Base-by-base conservation (phyloP, 2,888 invertebrate genomes). In the Leistus spinibarbis region DNA sequence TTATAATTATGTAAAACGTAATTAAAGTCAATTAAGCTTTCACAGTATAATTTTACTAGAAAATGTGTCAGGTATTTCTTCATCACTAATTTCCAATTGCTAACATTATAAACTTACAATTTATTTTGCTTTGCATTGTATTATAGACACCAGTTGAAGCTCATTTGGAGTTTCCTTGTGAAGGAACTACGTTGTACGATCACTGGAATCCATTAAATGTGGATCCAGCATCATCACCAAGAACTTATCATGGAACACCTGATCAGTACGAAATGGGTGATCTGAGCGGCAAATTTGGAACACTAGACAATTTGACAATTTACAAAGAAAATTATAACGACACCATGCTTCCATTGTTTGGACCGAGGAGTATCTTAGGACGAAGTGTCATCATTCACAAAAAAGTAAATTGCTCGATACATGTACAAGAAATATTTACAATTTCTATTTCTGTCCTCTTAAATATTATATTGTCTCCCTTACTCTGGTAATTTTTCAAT, bases 261-360 rank as follows among this genome's bases (percentile, higher is more conserved):
- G 97, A 97, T 85, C 93, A 95, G 82, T 96, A 95, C 82, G 92
- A 93, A 86, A 89, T 95, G 83, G 96, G 96, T 0, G 94, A 95
- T 82, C 86, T 96, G 23, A 95, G 95, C 80, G 92, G 92, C 0
- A 97, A 97, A 86, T 95, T 94, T 83, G 97, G 96, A 0, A 87
- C 90, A 3, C 86, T 97, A 17, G 91, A 92, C 20, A 90, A 90
- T 20, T 84, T 90, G 9, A 90, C 89, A 0, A 87, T 88, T 64
- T 90, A 89, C 77, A 87, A 85, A 77, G 86, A 88, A 0, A 82
- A 84, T 67, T 93, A 91, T 83, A 95, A 95, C 81, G 97, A 97
- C 81, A 93, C 94, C 0, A 91, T 92, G 83, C 83, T 97, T 54
- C 91, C 95, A 0, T 85, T 97, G 62, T 95, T 93, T 82, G 96